phyloP scores from a whole-genome alignment of 2,888 invertebrate species.

The Oscheius sp. region DNA sequence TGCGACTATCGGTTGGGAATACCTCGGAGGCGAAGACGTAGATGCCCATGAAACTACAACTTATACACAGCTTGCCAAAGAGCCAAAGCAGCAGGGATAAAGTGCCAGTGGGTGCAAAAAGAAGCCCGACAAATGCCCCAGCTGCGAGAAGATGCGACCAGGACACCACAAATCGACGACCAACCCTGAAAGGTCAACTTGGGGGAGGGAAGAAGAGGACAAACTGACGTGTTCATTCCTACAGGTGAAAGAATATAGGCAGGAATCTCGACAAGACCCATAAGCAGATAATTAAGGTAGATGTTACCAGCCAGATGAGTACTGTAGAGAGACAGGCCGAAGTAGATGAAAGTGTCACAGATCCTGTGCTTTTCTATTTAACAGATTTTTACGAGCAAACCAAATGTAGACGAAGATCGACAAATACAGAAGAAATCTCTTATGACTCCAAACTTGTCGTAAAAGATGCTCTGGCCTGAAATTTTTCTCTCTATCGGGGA shows the following conservation, averaged over 20 bases:
- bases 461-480: conserved; percentile 20
- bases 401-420: conserved; percentile 48
- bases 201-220: no score
- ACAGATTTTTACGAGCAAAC: conserved; percentile 20
- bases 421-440: conserved; percentile 35
- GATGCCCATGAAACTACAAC: conserved; percentile 55
- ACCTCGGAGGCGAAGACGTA: conserved; percentile 59
- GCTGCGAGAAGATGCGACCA: conserved; percentile 53
- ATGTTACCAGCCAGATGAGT: conserved; percentile 51
- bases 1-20: conserved; percentile 39
- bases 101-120: not conserved
- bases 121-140: conserved; percentile 43
- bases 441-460: conserved; percentile 32
- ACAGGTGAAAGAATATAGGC: conserved; percentile 49
- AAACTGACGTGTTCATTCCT: conserved; percentile 42
- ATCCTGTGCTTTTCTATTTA: conserved; percentile 26
- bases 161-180: conserved; percentile 47
- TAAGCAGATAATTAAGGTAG: conserved; percentile 53
- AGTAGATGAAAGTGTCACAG: conserved; percentile 52
- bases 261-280: conserved; percentile 55
- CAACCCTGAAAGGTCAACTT: conserved; percentile 29
- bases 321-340: conserved; percentile 56
- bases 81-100: conserved; percentile 45
- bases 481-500: not conserved
- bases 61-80: conserved; percentile 59